Percentiles rank a stretch among this genome's conserved stretches.
Conservation (phyloP, 2,113 vertebrate genomes). For the Petaurus breviceps region DNA sequence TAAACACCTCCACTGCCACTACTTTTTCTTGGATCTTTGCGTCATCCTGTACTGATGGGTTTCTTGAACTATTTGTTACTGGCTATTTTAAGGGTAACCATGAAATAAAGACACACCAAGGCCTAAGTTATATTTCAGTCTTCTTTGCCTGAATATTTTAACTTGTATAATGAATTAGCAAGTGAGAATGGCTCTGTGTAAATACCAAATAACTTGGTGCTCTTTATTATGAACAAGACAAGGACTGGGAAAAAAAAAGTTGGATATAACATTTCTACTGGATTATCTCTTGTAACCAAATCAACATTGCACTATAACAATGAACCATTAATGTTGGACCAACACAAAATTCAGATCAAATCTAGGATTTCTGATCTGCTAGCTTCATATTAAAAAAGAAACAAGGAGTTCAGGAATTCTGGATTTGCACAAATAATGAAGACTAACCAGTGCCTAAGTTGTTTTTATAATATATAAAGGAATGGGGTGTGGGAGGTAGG, state of each 20-base stretch:
- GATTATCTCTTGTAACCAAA: conserved; percentile 25
- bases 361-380: not conserved
- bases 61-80: not conserved
- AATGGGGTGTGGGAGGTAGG: not conserved
- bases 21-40: not conserved
- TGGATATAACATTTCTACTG: not conserved
- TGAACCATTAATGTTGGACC: not conserved
- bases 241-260: not conserved
- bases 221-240: not conserved
- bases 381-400: not conserved
- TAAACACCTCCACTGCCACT: not conserved
- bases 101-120: not conserved
- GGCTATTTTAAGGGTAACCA: not conserved
- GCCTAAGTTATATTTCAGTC: not conserved
- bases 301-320: not conserved
- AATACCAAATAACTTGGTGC: not conserved
- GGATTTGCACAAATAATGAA: not conserved
- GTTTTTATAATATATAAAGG: not conserved
- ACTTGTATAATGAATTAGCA: not conserved
- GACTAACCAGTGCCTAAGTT: not conserved
- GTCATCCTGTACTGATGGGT: not conserved
- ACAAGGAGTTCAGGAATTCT: conserved; percentile 1
- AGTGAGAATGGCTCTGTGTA: not conserved
- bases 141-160: not conserved
- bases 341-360: not conserved